Conservation (phyloP, 2,113 vertebrate genomes). For the Ophiodon elongatus region DNA sequence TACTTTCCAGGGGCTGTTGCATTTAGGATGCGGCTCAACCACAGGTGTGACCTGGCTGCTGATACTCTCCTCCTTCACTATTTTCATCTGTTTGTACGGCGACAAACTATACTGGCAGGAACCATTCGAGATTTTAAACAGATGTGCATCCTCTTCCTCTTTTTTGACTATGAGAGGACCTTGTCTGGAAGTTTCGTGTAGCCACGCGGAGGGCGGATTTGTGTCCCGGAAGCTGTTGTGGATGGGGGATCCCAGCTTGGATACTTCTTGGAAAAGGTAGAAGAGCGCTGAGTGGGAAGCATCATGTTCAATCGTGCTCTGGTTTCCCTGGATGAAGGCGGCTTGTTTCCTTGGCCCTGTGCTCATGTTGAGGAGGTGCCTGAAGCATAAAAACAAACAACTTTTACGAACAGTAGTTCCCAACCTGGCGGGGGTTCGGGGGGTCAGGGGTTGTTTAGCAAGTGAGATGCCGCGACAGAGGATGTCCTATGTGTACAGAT, state of each 20-base stretch:
- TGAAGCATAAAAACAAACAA: constrained; percentile 43
- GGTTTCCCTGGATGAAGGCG: constrained; percentile 45
- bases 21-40: constrained; percentile 19
- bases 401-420: background rate
- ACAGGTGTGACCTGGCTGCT: constrained; percentile 21
- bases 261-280: constrained; percentile 84
- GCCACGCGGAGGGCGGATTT: constrained; percentile 12
- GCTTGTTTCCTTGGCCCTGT: constrained; percentile 42
- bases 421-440: background rate
- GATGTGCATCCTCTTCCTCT: constrained; percentile 1
- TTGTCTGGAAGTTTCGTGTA: constrained; percentile 15
- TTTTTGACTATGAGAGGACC: background rate
- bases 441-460: background rate
- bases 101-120: constrained; percentile 17
- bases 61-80: constrained; percentile 20
- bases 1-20: constrained; percentile 77
- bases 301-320: constrained; percentile 53
- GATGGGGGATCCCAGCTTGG: constrained; percentile 73
- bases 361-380: constrained; percentile 70
- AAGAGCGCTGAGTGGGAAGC: constrained; percentile 75
- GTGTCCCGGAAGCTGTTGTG: constrained; percentile 40
- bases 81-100: constrained; percentile 9
- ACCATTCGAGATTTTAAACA: constrained; percentile 3
- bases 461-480: no score
- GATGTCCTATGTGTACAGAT: no score